Base-by-base conservation (phyloP, 1,140 invertebrate species). In the Drosophila murphyi region DNA sequence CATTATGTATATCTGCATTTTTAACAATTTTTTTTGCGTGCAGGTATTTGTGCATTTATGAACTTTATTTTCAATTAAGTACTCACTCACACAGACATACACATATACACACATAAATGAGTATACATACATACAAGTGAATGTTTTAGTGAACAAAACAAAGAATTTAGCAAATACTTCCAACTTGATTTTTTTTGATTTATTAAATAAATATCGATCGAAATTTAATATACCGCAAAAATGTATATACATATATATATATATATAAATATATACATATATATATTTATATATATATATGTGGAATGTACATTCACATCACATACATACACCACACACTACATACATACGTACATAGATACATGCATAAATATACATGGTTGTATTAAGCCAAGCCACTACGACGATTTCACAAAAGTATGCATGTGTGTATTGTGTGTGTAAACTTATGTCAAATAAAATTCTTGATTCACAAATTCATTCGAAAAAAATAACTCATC, bases 321-420 rank as follows among this genome's bases (percentile, higher is more conserved):
- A 20, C 20, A 20, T 20, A 20, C 20, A 20, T 20, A 20, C 20
- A 20, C 1, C 20, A 20, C 20, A 20, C 20, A 20, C 20, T 51
- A 7, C 59, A 28, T 28, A 60, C 20, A 45, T 51, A 34, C 1
- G 20, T 54, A 50, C 47, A 50, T 20, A 47, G 35, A 52, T 54
- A 35, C 39, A 70, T 47, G 52, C 41, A 56, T 48, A 67, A 32
- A 47, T 48, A 76, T 57, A 6, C 55, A 67, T 39, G 54, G 65
- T 52, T 60, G 37, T 60, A 47, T 41, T 32, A 63, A 29, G 59
- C 51, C 78, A 85, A 86, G 71, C 78, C 60, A 87, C 64, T 77
- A 55, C 34, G 51, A 72, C 74, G 72, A 70, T 78, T 85, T 78
- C 68, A 76, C 67, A 75, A 80, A 20, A 80, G 67, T 81, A 64